Conservation (phyloP, 2,888 invertebrate genomes). For the Drosophila infuscata region DNA sequence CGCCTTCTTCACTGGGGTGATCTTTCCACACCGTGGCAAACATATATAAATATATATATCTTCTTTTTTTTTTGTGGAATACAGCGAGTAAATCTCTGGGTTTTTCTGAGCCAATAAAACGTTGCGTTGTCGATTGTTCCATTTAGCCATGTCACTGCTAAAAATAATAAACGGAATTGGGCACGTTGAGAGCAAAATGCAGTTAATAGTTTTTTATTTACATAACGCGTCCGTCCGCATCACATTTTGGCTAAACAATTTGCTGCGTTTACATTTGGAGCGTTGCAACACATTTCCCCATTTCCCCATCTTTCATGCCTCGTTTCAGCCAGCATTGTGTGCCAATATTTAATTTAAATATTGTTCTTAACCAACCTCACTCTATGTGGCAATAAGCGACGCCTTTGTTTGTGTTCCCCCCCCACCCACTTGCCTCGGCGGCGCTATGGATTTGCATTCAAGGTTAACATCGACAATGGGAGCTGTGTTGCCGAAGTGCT, state of each 20-base stretch:
- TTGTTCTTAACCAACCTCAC: slow-evolving; percentile 78
- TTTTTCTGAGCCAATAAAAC: slow-evolving; percentile 34
- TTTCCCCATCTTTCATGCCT: slow-evolving; percentile 42
- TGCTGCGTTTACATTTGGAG: slow-evolving; percentile 49
- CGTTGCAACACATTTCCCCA: slow-evolving; percentile 54
- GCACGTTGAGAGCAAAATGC: slow-evolving; percentile 41
- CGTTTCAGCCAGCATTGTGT: slow-evolving; percentile 37
- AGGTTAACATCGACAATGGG: slow-evolving; percentile 55
- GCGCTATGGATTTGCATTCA: slow-evolving; percentile 58
- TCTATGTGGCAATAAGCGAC: slow-evolving; percentile 62
- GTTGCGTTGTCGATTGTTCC: slow-evolving; percentile 43
- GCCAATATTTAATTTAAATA: slow-evolving; percentile 80
- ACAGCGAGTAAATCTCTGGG: slow-evolving; percentile 18
- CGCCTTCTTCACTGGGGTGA: not conserved
- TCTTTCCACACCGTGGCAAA: slow-evolving; percentile 17
- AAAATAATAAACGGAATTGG: slow-evolving; percentile 61
- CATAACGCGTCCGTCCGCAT: slow-evolving; percentile 29
- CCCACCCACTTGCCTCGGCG: slow-evolving; percentile 2
- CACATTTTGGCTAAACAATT: slow-evolving; percentile 55
- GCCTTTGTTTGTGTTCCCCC: slow-evolving; percentile 42
- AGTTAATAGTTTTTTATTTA: slow-evolving; percentile 66
- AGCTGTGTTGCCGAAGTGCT: slow-evolving; percentile 8
- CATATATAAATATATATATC: not conserved
- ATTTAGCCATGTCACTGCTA: slow-evolving; percentile 69
- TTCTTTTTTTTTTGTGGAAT: slow-evolving; percentile 2